Conservation (phyloP, 2,797 vertebrate genomes). For the Takifugu ocellatus region DNA sequence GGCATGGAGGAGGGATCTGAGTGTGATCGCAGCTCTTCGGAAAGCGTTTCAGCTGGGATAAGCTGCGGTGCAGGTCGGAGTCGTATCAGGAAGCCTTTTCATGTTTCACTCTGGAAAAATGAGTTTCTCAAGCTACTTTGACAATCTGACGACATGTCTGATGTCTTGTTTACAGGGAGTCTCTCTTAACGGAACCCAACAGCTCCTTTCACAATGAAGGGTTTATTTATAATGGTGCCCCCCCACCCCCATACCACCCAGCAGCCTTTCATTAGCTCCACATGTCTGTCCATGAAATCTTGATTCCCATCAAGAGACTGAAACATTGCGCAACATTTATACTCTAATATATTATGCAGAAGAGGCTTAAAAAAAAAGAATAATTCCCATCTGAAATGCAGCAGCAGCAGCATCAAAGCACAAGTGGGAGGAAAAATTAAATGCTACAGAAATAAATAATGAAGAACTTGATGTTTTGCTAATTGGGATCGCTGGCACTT, state of each 20-base stretch:
- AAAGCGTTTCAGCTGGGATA: constrained; percentile 18
- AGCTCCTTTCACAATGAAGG: background rate
- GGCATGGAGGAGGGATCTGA: constrained; percentile 1
- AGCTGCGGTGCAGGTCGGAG: constrained; percentile 21
- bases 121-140: too few species aligned
- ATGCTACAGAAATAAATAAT: constrained; percentile 69
- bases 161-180: too few species aligned
- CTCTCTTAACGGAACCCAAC: too few species aligned
- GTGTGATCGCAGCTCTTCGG: constrained; percentile 6
- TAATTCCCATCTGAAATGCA: constrained; percentile 64
- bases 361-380: constrained; percentile 62
- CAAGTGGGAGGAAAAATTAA: constrained; percentile 67
- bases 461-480: constrained; percentile 66
- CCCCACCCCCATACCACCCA: constrained; percentile 9
- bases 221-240: background rate
- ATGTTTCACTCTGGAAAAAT: constrained; percentile 27
- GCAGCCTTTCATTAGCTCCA: background rate
- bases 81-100: constrained; percentile 31
- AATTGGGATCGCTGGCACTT: constrained; percentile 64
- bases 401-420: constrained; percentile 67
- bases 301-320: constrained; percentile 32
- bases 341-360: constrained; percentile 65
- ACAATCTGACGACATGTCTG: too few species aligned
- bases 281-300: constrained; percentile 41
- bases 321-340: constrained; percentile 57